Evolutionary conservation across 1,140 invertebrate species (phyloP).

Genomic region (Microvelia longipes): DNA sequence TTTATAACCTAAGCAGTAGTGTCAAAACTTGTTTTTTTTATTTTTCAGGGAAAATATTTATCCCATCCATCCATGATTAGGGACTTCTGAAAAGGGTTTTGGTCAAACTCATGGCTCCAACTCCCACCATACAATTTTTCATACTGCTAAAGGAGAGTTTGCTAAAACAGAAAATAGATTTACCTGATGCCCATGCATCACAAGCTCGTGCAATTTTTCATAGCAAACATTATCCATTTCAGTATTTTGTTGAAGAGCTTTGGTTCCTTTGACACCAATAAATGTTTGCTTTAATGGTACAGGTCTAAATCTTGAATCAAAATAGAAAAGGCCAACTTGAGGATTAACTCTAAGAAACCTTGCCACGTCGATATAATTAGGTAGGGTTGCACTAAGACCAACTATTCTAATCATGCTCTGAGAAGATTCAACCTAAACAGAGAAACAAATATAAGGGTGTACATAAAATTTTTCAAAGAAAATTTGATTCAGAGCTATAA

Average conservation of each 20-base stretch:
- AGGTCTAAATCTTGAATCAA: constrained; percentile 89
- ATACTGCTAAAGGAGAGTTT: no score
- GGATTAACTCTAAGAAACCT: constrained; percentile 87
- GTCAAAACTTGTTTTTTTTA: no score
- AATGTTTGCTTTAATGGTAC: constrained; percentile 88
- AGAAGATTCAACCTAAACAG: constrained; percentile 66
- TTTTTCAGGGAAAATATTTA: no score
- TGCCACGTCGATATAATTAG: constrained; percentile 95
- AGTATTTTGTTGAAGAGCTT: constrained; percentile 56
- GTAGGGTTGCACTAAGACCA: constrained; percentile 93
- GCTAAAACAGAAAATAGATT: no score
- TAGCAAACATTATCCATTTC: constrained; percentile 91
- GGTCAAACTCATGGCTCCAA: no score
- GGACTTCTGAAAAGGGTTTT: no score
- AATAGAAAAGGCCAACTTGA: constrained; percentile 85
- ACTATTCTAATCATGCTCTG: constrained; percentile 96
- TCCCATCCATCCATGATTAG: no score
- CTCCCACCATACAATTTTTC: no score
- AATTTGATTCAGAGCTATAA: no score
- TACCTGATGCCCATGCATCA: constrained; percentile 77
- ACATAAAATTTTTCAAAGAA: no score
- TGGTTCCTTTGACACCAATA: constrained; percentile 71
- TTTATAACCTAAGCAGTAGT: no score
- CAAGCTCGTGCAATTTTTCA: constrained; percentile 75
- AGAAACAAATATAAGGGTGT: constrained; percentile 3